Evolutionary conservation across 2,888 invertebrate genomes (phyloP).

Genomic region (Rhopalosiphum nymphaeae): DNA sequence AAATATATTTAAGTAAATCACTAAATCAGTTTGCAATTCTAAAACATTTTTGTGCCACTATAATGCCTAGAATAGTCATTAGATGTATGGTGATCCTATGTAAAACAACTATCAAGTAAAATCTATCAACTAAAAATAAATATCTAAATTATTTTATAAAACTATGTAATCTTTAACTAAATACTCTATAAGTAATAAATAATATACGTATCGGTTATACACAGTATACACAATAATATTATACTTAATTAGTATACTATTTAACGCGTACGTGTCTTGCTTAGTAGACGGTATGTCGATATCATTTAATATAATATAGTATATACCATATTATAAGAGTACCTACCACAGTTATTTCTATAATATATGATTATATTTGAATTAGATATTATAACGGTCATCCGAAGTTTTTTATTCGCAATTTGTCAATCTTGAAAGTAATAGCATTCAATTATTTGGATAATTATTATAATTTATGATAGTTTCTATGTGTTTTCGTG

Average conservation of each 20-base stretch:
- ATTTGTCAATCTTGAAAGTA: neutral
- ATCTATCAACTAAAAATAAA: neutral
- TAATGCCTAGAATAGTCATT: too few relatives aligned
- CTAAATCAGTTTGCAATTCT: too few relatives aligned
- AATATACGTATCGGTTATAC: neutral
- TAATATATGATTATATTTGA: neutral
- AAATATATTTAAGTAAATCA: too few relatives aligned
- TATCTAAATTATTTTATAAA: neutral
- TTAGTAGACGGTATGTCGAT: neutral
- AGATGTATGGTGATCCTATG: too few relatives aligned
- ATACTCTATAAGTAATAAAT: neutral
- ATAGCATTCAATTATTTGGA: neutral
- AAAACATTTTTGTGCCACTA: too few relatives aligned
- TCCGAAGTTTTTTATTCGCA: neutral
- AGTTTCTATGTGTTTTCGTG: neutral
- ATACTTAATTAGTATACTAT: neutral
- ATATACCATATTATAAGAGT: too few relatives aligned
- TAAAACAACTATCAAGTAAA: neutral
- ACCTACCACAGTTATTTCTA: neutral
- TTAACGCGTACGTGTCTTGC: neutral
- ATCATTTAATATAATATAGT: too few relatives aligned
- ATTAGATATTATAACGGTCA: neutral
- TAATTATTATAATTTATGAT: neutral
- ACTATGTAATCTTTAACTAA: neutral
- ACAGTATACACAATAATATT: neutral